phyloP scores from a whole-genome alignment of 1,140 invertebrate species.

The Lordiphosa stackelbergi region DNA sequence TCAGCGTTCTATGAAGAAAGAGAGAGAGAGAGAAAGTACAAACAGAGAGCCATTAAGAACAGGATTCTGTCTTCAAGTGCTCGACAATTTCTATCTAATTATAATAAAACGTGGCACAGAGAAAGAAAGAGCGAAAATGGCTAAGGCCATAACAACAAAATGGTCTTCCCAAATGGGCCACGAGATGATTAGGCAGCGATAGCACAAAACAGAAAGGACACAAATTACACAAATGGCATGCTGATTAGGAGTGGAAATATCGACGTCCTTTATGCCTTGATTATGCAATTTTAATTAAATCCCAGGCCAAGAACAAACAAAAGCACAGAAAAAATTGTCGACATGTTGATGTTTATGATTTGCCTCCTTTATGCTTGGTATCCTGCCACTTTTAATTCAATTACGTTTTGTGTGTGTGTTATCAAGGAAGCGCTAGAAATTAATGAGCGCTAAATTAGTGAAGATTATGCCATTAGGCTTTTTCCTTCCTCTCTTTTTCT shows the following conservation, averaged over 20 bases:
- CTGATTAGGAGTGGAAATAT: constrained; percentile 54
- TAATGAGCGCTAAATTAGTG: constrained; percentile 76
- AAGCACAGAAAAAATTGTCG: constrained; percentile 19
- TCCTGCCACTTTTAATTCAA: constrained; percentile 70
- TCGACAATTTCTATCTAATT: constrained; percentile 51
- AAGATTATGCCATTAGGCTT: constrained; percentile 72
- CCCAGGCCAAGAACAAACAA: constrained; percentile 1
- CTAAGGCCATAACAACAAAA: constrained; percentile 29
- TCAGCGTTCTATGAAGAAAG: background rate
- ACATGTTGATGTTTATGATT: constrained; percentile 58
- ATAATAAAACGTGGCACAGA: constrained; percentile 48
- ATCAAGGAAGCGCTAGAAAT: constrained; percentile 61
- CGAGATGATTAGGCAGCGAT: constrained; percentile 45
- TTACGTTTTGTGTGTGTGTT: constrained; percentile 51
- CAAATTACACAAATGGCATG: constrained; percentile 63
- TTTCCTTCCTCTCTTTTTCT: constrained; percentile 4
- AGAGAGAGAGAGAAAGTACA: constrained; percentile 1
- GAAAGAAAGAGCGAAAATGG: constrained; percentile 16
- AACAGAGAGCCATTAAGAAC: constrained; percentile 30
- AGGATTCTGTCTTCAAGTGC: constrained; percentile 31
- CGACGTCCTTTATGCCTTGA: constrained; percentile 21
- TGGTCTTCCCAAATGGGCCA: constrained; percentile 24
- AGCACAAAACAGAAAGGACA: constrained; percentile 21
- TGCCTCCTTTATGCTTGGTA: background rate
- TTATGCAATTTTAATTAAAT: constrained; percentile 67